Conservation (phyloP, 2,888 invertebrate species). For the Folsomia candida region DNA sequence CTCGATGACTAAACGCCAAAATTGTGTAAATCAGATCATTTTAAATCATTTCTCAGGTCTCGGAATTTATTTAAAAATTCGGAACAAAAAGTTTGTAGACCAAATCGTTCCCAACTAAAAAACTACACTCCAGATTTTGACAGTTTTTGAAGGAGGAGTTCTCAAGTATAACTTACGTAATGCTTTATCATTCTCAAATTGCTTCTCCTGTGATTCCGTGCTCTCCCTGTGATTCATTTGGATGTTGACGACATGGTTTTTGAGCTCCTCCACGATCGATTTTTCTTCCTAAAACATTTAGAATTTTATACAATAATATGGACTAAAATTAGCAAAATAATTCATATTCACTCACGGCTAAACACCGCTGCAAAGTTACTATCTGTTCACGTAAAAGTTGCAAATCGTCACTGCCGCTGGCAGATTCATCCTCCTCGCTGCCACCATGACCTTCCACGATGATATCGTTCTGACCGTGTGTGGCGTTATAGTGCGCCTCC, state of each 20-base stretch:
- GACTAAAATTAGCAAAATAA: no score
- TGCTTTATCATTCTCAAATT: constrained; percentile 57
- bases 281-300: constrained; percentile 52
- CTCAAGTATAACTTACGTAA: constrained; percentile 56
- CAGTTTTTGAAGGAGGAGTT: no score
- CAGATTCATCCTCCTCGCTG: constrained; percentile 5
- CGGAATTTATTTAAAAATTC: no score
- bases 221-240: constrained; percentile 50
- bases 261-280: constrained; percentile 54
- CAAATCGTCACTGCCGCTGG: constrained; percentile 51
- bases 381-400: constrained; percentile 54
- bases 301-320: no score
- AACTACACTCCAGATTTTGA: no score
- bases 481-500: constrained; percentile 53
- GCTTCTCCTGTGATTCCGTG: constrained; percentile 54
- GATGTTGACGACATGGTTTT: constrained; percentile 54
- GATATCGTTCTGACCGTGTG: constrained; percentile 40
- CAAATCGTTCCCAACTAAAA: no score
- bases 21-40: no score
- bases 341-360: constrained; percentile 50
- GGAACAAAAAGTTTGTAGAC: no score
- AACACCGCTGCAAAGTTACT: constrained; percentile 53
- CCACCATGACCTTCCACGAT: background rate
- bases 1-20: no score
- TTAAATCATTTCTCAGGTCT: no score